Evolutionary conservation across 2,888 invertebrate genomes (phyloP).

Genomic region (Dione vanillae): DNA sequence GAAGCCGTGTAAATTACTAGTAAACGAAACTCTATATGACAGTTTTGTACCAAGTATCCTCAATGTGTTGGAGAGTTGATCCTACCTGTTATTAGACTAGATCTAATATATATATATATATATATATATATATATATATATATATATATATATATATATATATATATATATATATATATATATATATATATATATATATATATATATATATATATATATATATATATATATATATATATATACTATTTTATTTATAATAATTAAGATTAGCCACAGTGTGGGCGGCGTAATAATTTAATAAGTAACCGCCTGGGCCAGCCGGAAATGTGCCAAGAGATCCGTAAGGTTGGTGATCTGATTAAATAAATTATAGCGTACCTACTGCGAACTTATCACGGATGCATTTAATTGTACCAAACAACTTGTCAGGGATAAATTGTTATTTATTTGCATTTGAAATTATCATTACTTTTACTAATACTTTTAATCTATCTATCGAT

Average conservation of each 20-base stretch:
- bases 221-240: conserved; percentile 3
- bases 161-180: too few species aligned
- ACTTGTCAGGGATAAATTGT: conserved; percentile 37
- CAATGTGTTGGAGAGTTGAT: too few species aligned
- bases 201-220: too few species aligned
- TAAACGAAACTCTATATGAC: too few species aligned
- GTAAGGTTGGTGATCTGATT: conserved; percentile 71
- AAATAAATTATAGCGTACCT: conserved; percentile 76
- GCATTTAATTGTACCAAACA: conserved; percentile 53
- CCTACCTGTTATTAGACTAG: too few species aligned
- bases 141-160: too few species aligned
- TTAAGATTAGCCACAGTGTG: conserved; percentile 45
- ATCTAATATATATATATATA: too few species aligned
- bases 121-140: too few species aligned
- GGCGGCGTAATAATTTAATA: conserved; percentile 45
- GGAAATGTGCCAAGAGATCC: conserved; percentile 66
- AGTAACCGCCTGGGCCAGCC: conserved; percentile 57
- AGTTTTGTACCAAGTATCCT: too few species aligned
- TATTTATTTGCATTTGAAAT: conserved; percentile 31
- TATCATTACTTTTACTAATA: conserved; percentile 21
- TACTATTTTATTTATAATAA: conserved; percentile 17
- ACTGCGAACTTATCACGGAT: conserved; percentile 75
- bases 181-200: too few species aligned
- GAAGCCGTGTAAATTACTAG: too few species aligned
- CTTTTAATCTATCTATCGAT: neutral